Base-by-base conservation (phyloP, 2,888 invertebrate species). In the Agriotes lineatus region DNA sequence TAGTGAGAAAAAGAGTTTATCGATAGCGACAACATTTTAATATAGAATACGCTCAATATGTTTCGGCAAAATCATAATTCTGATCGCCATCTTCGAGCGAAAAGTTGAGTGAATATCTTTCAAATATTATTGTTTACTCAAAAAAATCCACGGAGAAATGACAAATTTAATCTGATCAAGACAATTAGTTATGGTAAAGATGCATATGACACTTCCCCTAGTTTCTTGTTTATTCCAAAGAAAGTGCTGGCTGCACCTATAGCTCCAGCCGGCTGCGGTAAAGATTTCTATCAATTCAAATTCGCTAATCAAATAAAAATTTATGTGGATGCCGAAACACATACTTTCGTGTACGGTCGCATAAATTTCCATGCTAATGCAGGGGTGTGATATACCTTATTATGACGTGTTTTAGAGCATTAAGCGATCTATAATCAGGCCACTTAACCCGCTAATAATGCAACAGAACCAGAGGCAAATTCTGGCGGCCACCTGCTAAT, bases 371-470 rank as follows among this genome's bases (percentile, higher is more conserved):
- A 65, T 50, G 30, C 14, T 44, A 45, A 65, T 54, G 50, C 30
- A 39, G 19, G 42, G 45, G 39, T 58, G 65, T 65, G 48, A 65
- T 65, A 58, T 48, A 33, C 44, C 44, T 54, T 57, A 64, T 64
- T 64, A 57, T 10, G 57, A 63, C 56, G 45, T 20, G 22, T 52
- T 57, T 58, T 48, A 20, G 30, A 65, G 14, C 35, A 18, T 48
- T 65, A 67, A 60, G 56, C 12, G 37, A 71, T 70, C 72, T 61
- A 69, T 75, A 76, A 75, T 76, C 73, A 74, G 69, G 69, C 72
- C 70, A 65, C 73, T 75, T 75, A 74, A 68, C 71, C 69, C 73
- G 54, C 67, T 76, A 74, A 75, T 75, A 73, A 75, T 74, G 72
- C 69, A 70, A 73, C 69, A 75, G 73, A 74, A 75, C 74, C 67